A percentile compares a stretch with the other conserved stretches of the same genome.
Conservation (phyloP, 2,888 invertebrate species). For the Hirtodrosophila confusa region DNA sequence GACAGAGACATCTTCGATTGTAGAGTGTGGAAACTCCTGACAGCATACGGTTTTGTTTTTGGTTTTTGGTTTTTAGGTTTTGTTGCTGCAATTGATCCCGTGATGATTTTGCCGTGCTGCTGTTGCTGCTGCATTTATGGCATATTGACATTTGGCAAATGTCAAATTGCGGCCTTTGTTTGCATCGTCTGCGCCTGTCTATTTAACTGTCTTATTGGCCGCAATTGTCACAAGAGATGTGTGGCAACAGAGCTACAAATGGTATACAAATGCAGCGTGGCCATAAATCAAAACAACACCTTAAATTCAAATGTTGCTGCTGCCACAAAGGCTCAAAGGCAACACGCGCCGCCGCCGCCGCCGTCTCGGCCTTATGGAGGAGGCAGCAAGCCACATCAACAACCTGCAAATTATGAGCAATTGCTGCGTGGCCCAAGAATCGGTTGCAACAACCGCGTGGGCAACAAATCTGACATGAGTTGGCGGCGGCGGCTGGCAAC, state of each 20-base stretch:
- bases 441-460: conserved; percentile 30
- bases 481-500: conserved; percentile 35
- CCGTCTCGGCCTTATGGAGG: no score
- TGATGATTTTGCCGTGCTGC: no score
- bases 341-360: conserved; percentile 4
- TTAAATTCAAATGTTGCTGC: conserved; percentile 41
- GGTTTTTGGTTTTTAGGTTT: background rate
- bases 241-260: conserved; percentile 25
- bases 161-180: conserved; percentile 69
- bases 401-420: conserved; percentile 66
- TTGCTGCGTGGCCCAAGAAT: conserved; percentile 46
- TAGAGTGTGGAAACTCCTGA: conserved; percentile 2
- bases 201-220: conserved; percentile 25
- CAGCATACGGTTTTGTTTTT: background rate
- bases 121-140: conserved; percentile 48
- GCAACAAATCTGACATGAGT: conserved; percentile 8
- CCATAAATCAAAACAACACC: conserved; percentile 64
- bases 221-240: conserved; percentile 40
- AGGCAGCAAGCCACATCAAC: conserved; percentile 10
- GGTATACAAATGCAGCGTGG: conserved; percentile 25
- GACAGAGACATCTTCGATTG: conserved; percentile 49
- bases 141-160: conserved; percentile 75
- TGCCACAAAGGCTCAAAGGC: conserved; percentile 18
- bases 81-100: conserved; percentile 11
- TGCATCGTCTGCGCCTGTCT: conserved; percentile 26